Conservation (phyloP, 2,113 vertebrate genomes). For the Pomatorhinus ruficollis region DNA sequence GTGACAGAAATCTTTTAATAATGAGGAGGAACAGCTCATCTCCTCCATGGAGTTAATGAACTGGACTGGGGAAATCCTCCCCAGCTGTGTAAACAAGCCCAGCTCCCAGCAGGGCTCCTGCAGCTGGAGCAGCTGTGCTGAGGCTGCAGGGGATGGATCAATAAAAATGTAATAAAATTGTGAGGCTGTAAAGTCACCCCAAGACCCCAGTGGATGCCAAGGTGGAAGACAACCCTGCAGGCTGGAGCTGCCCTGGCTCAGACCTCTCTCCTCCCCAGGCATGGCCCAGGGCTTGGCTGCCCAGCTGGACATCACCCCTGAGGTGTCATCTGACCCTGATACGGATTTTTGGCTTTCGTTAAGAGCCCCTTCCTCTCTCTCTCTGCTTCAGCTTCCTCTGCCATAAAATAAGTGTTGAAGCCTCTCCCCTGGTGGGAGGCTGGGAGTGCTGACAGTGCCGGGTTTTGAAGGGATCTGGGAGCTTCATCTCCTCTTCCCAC, state of each 20-base stretch:
- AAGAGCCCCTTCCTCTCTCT: not conserved
- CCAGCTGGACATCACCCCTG: not conserved
- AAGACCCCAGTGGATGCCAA: not conserved
- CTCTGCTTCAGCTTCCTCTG: not conserved
- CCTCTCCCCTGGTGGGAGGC: not conserved
- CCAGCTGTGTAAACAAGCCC: constrained; percentile 45
- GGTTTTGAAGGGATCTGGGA: not conserved
- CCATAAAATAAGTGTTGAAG: not conserved
- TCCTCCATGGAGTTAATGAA: constrained; percentile 22
- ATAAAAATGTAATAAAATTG: not conserved
- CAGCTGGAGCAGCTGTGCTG: constrained; percentile 58
- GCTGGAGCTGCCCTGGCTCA: not conserved
- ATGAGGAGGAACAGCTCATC: not conserved
- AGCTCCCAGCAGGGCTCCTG: not conserved
- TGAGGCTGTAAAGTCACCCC: not conserved
- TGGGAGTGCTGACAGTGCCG: fast-evolving
- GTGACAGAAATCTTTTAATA: not conserved
- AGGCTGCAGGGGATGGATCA: constrained; percentile 44
- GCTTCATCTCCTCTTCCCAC: not conserved
- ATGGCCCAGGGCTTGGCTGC: not conserved
- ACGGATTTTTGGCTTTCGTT: not conserved
- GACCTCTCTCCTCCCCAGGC: not conserved
- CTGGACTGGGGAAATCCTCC: constrained; percentile 39
- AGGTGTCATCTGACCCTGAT: not conserved
- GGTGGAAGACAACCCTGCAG: not conserved